Evolutionary conservation across 2,113 vertebrate genomes (phyloP), one percentile per base, ranked within the genome.

Genomic region (Cephalopholis sonnerati): DNA sequence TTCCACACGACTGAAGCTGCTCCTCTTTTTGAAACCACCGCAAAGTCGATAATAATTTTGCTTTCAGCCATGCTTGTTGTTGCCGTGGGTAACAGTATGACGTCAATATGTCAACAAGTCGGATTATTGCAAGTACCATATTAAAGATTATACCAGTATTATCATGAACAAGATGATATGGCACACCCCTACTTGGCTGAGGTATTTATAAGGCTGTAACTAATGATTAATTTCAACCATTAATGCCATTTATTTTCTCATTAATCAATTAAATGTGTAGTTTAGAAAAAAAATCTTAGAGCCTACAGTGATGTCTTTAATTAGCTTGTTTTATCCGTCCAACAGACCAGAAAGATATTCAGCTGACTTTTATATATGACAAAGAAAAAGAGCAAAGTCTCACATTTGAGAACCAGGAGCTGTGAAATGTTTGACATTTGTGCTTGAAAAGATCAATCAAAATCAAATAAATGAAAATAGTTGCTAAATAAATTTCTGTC

Each of bases 241-340:
- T 57, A n/a, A 64, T 74, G 22, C 18, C 12, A 15, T 66, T 66
- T 50, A 61, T 59, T 58, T 57, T 67, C 10, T 7, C 7, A 71
- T 65, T 41, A 75, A 64, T 59, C 12, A 15, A 63, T 63, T n/a
- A 64, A 44, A 41, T 25, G 27, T 53, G 36, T 53, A 9, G 27
- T 63, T n/a, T 13, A 13, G 25, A 5, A 51, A 50, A 20, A 16
- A 24, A 62, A 36, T 20, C 22, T 27, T 3, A 1, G 11, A 51
- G 27, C 22, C 20, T 6, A 57, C 22, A 22, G 17, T 39, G 27
- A 24, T 83, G 29, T 5, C 7, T 75, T 68, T 50, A 66, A 59
- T 48, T 64, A 9, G 15, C 27, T 67, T 61, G 20, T n/a, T 67
- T 39, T 71, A 63, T 25, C 22, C 4, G 29, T 44, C 48, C 46